Percentiles rank a stretch among this genome's conserved stretches.
These are phyloP conservation scores for Synanceia verrucosa DNA, from an alignment of 2,797 vertebrate species.

Conservation along the genomic window DNA sequence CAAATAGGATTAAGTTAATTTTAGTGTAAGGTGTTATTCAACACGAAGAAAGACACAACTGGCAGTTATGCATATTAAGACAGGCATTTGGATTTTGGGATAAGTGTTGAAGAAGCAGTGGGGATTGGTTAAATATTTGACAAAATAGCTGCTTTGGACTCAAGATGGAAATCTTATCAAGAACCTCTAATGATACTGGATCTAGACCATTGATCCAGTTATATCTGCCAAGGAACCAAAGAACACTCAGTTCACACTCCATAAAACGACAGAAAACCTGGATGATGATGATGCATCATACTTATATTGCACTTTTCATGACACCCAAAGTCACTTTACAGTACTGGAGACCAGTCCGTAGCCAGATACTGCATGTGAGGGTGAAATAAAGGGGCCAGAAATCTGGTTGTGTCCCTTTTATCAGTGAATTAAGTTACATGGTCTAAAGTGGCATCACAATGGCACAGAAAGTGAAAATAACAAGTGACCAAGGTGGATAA, in stretches of 20 bases:
- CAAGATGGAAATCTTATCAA: not conserved
- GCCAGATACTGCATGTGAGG: not conserved
- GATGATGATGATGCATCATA: too few relatives aligned
- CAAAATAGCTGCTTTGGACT: not conserved
- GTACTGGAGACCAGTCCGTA: not conserved
- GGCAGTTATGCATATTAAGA: not conserved
- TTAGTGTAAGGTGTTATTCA: not conserved
- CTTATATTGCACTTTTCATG: too few relatives aligned
- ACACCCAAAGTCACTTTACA: too few relatives aligned
- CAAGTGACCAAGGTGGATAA: not conserved
- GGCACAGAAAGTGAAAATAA: not conserved
- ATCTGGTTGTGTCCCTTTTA: not conserved
- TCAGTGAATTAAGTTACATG: not conserved
- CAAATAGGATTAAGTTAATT: not conserved
- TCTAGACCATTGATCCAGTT: not conserved
- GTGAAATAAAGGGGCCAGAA: not conserved
- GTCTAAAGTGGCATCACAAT: not conserved
- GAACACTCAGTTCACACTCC: not conserved
- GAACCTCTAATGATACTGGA: not conserved
- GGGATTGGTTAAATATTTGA: not conserved
- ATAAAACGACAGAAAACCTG: not conserved
- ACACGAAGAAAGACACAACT: not conserved
- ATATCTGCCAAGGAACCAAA: not conserved
- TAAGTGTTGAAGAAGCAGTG: not conserved
- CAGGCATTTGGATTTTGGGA: not conserved